These are phyloP conservation scores for Perccottus glenii DNA, from an alignment of 2,113 vertebrate species.

Conservation along the genomic window DNA sequence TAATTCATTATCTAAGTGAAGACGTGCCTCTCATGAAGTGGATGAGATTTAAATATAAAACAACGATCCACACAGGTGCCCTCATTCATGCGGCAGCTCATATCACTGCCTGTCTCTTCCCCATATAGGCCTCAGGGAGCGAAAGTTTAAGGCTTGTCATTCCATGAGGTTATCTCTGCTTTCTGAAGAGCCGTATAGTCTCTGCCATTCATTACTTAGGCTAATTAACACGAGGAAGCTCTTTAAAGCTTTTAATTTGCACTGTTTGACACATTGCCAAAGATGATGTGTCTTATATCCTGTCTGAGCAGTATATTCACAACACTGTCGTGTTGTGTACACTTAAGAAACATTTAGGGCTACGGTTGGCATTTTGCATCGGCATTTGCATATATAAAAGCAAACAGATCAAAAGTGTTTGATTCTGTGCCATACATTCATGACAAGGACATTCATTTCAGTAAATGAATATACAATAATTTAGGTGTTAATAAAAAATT, in stretches of 20 bases:
- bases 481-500: too few species aligned
- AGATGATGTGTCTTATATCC: slow-evolving; percentile 40
- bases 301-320: slow-evolving; percentile 4
- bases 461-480: too few species aligned
- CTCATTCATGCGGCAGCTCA: slow-evolving; percentile 57
- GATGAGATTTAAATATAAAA: slow-evolving; percentile 72
- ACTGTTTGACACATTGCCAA: slow-evolving; percentile 49
- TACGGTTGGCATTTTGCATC: slow-evolving; percentile 1
- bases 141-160: slow-evolving; percentile 59
- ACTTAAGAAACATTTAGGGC: slow-evolving; percentile 16
- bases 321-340: not conserved
- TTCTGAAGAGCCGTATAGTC: slow-evolving; percentile 35
- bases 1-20: slow-evolving; percentile 80
- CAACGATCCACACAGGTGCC: slow-evolving; percentile 55
- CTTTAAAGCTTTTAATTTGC: slow-evolving; percentile 59
- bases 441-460: too few species aligned
- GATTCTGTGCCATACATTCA: too few species aligned
- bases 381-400: slow-evolving; percentile 16
- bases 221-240: slow-evolving; percentile 48
- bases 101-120: slow-evolving; percentile 46
- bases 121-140: slow-evolving; percentile 34
- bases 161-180: slow-evolving; percentile 58
- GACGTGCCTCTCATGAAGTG: slow-evolving; percentile 72
- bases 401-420: too few species aligned
- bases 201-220: slow-evolving; percentile 43